Evolutionary conservation across 2,888 invertebrate genomes (phyloP).

Genomic region (Eristalinus aeneus): DNA sequence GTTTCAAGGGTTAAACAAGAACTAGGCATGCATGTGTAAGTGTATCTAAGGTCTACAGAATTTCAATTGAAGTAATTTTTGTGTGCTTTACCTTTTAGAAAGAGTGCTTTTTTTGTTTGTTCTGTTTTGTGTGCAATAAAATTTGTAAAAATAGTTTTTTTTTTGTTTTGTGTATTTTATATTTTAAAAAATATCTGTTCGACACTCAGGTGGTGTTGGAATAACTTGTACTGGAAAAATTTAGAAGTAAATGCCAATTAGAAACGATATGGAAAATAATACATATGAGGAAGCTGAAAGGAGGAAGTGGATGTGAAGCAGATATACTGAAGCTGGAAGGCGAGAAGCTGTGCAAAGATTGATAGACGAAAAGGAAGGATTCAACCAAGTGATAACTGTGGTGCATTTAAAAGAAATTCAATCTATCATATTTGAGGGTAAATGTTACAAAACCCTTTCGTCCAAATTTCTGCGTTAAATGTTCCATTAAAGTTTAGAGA

Average conservation of each 20-base stretch:
- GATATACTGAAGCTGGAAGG: background rate
- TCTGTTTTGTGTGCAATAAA: constrained; percentile 1
- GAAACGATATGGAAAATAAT: constrained; percentile 25
- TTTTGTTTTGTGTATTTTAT: constrained; percentile 47
- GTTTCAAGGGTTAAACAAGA: constrained; percentile 25
- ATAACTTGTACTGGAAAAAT: constrained; percentile 79
- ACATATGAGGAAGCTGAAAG: background rate
- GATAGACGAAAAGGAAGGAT: background rate
- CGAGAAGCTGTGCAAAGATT: background rate
- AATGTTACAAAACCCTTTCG: too few relatives aligned
- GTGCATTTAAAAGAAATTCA: too few relatives aligned
- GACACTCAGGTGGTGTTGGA: constrained; percentile 77
- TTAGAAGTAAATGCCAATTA: constrained; percentile 63
- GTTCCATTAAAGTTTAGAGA: too few relatives aligned
- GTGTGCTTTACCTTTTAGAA: constrained; percentile 11
- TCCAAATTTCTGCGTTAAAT: too few relatives aligned
- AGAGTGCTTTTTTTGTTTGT: constrained; percentile 39
- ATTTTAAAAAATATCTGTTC: constrained; percentile 77
- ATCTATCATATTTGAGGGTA: too few relatives aligned
- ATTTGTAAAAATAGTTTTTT: constrained; percentile 42
- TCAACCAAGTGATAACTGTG: too few relatives aligned
- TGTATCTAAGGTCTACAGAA: constrained; percentile 19
- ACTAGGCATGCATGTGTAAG: constrained; percentile 31
- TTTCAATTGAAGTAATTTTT: background rate
- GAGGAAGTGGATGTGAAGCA: constrained; percentile 1